These are phyloP conservation scores for Pyrocoelia pectoralis DNA, from an alignment of 2,888 invertebrate genomes.

Conservation along the genomic window DNA sequence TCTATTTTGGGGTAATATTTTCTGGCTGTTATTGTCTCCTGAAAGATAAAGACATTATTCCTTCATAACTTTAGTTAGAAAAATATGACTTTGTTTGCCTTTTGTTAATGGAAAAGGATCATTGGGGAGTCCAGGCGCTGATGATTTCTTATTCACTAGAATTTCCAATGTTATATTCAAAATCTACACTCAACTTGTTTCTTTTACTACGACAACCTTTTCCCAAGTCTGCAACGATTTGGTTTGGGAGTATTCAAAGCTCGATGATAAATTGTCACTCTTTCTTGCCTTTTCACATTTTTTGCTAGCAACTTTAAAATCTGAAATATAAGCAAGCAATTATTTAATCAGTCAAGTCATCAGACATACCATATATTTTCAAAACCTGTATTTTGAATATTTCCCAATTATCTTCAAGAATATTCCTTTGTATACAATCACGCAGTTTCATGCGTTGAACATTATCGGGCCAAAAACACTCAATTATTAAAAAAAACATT, in stretches of 20 bases:
- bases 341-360: conserved; percentile 2
- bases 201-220: not conserved
- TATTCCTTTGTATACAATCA: not conserved
- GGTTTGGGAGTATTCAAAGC: too few species aligned
- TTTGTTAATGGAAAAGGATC: conserved; percentile 4
- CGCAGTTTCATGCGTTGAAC: not conserved
- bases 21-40: conserved; percentile 3
- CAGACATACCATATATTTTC: not conserved
- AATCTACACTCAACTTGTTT: not conserved
- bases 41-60: not conserved
- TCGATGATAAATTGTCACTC: too few species aligned
- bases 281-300: not conserved
- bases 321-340: not conserved
- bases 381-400: conserved; percentile 1
- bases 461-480: conserved; percentile 3
- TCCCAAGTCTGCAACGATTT: not conserved
- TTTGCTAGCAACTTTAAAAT: not conserved
- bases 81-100: conserved; percentile 1
- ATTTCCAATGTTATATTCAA: not conserved
- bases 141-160: conserved; percentile 1
- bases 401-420: not conserved
- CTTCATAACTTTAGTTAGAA: not conserved
- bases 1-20: not conserved
- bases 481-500: too few species aligned
- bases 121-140: not conserved